Base-by-base conservation (phyloP, 2,797 vertebrate species). In the Peromyscus aztecus region DNA sequence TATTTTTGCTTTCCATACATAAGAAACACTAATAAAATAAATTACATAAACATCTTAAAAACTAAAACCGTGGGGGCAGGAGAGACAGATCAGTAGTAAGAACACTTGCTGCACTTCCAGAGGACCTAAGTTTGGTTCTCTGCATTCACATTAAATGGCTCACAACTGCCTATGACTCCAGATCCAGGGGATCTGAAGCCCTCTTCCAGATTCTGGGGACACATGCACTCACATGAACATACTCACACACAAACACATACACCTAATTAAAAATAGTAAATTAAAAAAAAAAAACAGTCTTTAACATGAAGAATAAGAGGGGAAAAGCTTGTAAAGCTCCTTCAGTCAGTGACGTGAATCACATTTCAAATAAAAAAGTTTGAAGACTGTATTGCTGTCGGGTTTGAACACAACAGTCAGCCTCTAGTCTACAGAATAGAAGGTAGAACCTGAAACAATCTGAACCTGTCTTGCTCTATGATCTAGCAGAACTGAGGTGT, bases 11-110 rank as follows among this genome's bases (percentile, higher is more conserved):
- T 55, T 21, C 75, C 43, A 67, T n/a, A 65, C 16, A 43, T 23
- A 90, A 34, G 43, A 97, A 12, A 91, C 31, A 94, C 31, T 67
- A 19, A 12, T 73, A 78, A 82, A 34, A 76, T 21, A 89, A 93
- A 61, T 87, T 34, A 80, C 10, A 16, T 84, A 87, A 90, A 55
- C 17, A 73, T 77, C 73, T 86, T 89, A 69, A 92, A 94, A 90
- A 69, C 31, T 65, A 81, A 75, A 85, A 37, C n/a, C 19, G 1
- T 40, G 14, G 13, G 13, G 14, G 14, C 67, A 40, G 49, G 13
- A 73, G 49, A 87, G 24, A 29, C 0, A 4, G 49, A 19, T 27
- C 21, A 37, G 63, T 63, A 52, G 67, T 7, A 27, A 73, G 65
- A 67, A 17, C 3, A 0, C 13, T 52, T 5, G 19, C 34, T 55